A percentile compares a stretch with the other conserved stretches of the same genome.
phyloP scores from a whole-genome alignment of 2,113 vertebrate genomes.

The Felis chaus region DNA sequence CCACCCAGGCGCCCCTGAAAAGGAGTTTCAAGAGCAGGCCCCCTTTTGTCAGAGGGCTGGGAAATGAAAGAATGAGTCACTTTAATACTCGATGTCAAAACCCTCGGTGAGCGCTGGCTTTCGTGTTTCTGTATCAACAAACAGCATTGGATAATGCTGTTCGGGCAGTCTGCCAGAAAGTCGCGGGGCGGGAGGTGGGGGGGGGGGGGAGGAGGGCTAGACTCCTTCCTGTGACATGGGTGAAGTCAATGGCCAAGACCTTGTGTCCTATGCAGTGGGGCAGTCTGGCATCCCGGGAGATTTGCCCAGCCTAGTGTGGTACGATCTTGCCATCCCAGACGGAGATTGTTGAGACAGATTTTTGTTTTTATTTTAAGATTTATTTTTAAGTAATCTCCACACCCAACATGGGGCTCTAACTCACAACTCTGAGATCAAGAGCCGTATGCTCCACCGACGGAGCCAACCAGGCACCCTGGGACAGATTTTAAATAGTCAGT shows the following conservation, averaged over 20 bases:
- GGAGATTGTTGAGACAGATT: not conserved
- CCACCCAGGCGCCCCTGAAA: no score
- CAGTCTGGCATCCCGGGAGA: not conserved
- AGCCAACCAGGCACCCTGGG: not conserved
- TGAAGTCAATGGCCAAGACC: not conserved
- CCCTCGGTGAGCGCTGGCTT: conserved; percentile 38
- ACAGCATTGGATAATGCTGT: not conserved
- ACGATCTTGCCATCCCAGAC: not conserved
- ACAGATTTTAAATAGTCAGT: not conserved
- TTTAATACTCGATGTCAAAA: conserved; percentile 51
- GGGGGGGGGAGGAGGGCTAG: not conserved
- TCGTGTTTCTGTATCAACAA: conserved; percentile 58
- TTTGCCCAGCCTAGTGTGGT: not conserved
- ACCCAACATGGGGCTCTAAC: no score
- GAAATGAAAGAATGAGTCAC: conserved; percentile 64
- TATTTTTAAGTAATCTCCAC: no score
- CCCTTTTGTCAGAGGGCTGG: conserved; percentile 24
- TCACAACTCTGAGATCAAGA: no score
- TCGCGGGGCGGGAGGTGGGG: not conserved
- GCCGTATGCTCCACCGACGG: no score
- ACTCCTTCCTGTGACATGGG: not conserved
- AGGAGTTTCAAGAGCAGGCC: conserved; percentile 30
- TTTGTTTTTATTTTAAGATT: not conserved
- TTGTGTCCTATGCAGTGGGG: not conserved
- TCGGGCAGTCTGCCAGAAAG: conserved; percentile 41